Percentiles rank a stretch among this genome's conserved stretches.
These are phyloP conservation scores for Sciurus niger DNA, from an alignment of 2,113 vertebrate species.

Conservation along the genomic window DNA sequence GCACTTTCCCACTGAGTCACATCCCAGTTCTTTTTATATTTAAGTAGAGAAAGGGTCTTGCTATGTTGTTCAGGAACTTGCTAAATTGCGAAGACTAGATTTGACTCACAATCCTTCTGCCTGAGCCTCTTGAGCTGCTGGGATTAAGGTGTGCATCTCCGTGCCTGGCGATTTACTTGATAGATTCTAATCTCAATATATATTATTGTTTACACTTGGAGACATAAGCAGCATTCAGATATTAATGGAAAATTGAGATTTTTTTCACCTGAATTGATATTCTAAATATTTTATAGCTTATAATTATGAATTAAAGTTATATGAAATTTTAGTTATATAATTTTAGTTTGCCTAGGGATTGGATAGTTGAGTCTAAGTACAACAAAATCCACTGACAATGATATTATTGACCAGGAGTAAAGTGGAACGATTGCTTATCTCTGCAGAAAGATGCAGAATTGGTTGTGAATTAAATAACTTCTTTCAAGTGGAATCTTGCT, in stretches of 20 bases:
- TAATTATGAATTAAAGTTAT: not conserved
- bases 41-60: too few species aligned
- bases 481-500: not conserved
- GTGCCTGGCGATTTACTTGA: not conserved
- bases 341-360: not conserved
- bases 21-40: too few species aligned
- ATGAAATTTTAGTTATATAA: not conserved
- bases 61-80: too few species aligned
- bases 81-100: too few species aligned
- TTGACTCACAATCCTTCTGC: too few species aligned
- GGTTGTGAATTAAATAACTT: not conserved
- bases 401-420: not conserved
- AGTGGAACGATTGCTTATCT: not conserved
- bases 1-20: too few species aligned
- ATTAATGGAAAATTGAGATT: not conserved
- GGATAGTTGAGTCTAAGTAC: not conserved
- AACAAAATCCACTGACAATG: not conserved
- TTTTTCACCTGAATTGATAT: not conserved
- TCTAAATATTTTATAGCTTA: not conserved
- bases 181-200: not conserved
- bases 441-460: not conserved
- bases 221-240: fast-evolving
- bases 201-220: not conserved
- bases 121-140: too few species aligned
- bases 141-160: too few species aligned